Evolutionary conservation across 2,888 invertebrate species (phyloP).

Genomic region (Dicranocentrus wangi): DNA sequence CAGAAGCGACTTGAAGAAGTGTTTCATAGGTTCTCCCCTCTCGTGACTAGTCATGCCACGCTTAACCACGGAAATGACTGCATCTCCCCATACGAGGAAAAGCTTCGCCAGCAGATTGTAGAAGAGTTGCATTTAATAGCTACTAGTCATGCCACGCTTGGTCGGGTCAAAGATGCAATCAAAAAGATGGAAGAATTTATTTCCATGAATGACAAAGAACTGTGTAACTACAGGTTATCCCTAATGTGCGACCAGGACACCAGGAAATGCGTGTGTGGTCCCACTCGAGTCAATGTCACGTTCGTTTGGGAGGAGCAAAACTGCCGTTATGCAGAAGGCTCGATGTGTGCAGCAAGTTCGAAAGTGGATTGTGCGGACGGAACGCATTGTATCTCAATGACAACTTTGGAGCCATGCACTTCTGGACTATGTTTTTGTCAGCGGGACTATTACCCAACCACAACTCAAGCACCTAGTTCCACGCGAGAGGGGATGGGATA

Average conservation of each 20-base stretch:
- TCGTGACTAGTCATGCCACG: slow-evolving; percentile 52
- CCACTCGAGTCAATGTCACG: slow-evolving; percentile 37
- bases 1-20: slow-evolving; percentile 56
- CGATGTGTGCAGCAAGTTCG: slow-evolving; percentile 42
- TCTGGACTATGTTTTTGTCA: slow-evolving; percentile 53
- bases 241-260: slow-evolving; percentile 46
- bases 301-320: slow-evolving; percentile 38
- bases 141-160: slow-evolving; percentile 16
- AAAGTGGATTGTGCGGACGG: slow-evolving; percentile 45
- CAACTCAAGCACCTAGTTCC: slow-evolving; percentile 2
- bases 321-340: slow-evolving; percentile 52
- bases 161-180: slow-evolving; percentile 44
- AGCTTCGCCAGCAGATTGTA: slow-evolving; percentile 52
- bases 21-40: slow-evolving; percentile 52
- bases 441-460: slow-evolving; percentile 32
- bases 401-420: slow-evolving; percentile 37
- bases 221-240: slow-evolving; percentile 51
- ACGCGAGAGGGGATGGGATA: too few species aligned
- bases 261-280: slow-evolving; percentile 57
- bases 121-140: slow-evolving; percentile 56
- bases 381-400: slow-evolving; percentile 39
- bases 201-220: slow-evolving; percentile 59
- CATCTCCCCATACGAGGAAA: slow-evolving; percentile 57
- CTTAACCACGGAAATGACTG: slow-evolving; percentile 45
- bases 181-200: slow-evolving; percentile 60